Evolutionary conservation across 2,113 vertebrate genomes (phyloP).

Genomic region (Tapirus terrestris): DNA sequence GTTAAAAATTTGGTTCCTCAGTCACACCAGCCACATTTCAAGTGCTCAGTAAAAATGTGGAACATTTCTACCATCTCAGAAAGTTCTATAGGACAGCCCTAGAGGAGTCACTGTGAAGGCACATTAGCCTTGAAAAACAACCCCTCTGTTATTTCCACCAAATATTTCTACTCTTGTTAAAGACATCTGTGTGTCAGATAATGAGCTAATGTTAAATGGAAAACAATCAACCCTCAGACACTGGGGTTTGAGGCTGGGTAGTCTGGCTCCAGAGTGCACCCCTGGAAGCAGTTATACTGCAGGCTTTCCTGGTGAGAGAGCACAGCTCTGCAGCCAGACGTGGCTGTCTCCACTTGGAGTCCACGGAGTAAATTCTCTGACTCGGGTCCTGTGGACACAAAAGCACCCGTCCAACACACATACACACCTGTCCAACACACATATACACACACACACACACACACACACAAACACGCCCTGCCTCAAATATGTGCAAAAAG

Average conservation of each 20-base stretch:
- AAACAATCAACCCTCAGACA: background rate
- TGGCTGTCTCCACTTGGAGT: background rate
- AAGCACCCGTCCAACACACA: background rate
- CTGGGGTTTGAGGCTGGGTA: background rate
- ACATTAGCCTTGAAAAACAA: accelerated
- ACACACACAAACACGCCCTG: background rate
- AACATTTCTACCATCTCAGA: background rate
- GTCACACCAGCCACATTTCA: background rate
- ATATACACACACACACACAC: background rate
- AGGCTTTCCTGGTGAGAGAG: background rate
- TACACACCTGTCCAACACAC: no score
- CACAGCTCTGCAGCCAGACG: background rate
- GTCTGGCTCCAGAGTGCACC: background rate
- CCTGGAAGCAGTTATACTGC: background rate
- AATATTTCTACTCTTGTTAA: accelerated
- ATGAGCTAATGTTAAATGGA: background rate
- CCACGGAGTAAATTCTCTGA: background rate
- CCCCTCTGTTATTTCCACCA: background rate
- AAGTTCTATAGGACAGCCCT: background rate
- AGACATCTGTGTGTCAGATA: background rate
- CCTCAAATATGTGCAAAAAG: background rate
- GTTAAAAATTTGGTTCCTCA: background rate
- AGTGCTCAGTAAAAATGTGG: background rate
- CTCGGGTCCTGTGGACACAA: background rate
- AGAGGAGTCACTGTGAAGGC: background rate